A percentile compares a stretch with the other conserved stretches of the same genome.
Evolutionary conservation across 2,888 invertebrate genomes (phyloP).

Genomic region (Dinocampus coccinellae): DNA sequence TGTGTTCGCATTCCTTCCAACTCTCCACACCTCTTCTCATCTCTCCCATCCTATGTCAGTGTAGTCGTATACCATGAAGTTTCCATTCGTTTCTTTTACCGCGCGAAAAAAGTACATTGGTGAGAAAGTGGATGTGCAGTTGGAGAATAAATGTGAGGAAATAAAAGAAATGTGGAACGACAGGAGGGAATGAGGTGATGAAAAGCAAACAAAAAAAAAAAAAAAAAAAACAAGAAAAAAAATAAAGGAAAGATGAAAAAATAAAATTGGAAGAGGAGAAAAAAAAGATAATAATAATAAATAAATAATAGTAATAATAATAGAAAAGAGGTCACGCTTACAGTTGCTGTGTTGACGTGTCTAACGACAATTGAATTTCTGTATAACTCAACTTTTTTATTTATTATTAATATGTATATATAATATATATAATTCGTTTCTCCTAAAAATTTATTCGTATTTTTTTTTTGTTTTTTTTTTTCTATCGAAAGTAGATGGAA

Average conservation of each 20-base stretch:
- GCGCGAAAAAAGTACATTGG: slow-evolving; percentile 36
- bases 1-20: background rate
- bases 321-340: slow-evolving; percentile 19
- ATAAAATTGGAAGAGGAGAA: too few species aligned
- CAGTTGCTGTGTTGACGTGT: slow-evolving; percentile 26
- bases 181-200: background rate
- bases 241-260: too few species aligned
- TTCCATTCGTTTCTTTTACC: background rate
- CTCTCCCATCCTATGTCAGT: too few species aligned
- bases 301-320: too few species aligned
- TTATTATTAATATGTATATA: too few species aligned
- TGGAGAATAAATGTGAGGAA: background rate
- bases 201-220: slow-evolving; percentile 17
- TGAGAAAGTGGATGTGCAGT: slow-evolving; percentile 3
- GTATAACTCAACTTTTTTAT: too few species aligned
- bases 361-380: slow-evolving; percentile 28
- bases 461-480: background rate
- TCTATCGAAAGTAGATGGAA: background rate
- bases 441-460: background rate
- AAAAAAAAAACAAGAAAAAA: slow-evolving; percentile 10
- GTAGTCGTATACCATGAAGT: background rate
- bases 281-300: too few species aligned
- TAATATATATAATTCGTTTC: background rate
- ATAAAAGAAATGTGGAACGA: slow-evolving; percentile 4
- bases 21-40: background rate